These are phyloP conservation scores for Oscheius myriophilus DNA, from an alignment of 2,888 invertebrate genomes.

Conservation along the genomic window DNA sequence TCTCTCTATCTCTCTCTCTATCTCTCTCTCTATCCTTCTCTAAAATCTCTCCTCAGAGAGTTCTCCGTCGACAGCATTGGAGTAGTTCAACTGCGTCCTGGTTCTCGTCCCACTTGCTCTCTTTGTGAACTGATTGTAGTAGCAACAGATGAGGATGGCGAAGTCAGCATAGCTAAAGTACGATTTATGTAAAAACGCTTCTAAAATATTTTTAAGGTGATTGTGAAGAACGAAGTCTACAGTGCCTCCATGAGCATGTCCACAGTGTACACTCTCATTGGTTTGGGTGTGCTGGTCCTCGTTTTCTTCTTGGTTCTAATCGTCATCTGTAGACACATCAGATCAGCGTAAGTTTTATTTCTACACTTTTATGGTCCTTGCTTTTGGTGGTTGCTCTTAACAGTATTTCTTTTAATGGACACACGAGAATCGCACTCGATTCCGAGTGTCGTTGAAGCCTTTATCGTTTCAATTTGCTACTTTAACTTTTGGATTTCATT, in stretches of 20 bases:
- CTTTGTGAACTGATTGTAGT: slow-evolving; percentile 59
- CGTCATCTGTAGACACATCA: slow-evolving; percentile 15
- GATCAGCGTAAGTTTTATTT: slow-evolving; percentile 20
- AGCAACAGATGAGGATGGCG: slow-evolving; percentile 50
- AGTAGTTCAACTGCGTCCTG: slow-evolving; percentile 41
- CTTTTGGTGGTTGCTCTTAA: no score
- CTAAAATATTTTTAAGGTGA: background rate
- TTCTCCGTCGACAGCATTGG: slow-evolving; percentile 45
- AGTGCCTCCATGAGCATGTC: slow-evolving; percentile 15
- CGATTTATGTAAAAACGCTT: background rate
- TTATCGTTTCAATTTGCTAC: no score
- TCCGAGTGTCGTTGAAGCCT: no score
- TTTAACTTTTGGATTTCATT: no score
- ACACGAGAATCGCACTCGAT: no score
- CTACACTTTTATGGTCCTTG: background rate
- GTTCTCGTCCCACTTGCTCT: slow-evolving; percentile 44
- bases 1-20: background rate
- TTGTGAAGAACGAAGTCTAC: slow-evolving; percentile 15
- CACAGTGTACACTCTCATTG: slow-evolving; percentile 4
- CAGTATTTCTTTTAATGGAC: no score
- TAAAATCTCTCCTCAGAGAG: slow-evolving; percentile 33
- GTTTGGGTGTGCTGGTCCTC: slow-evolving; percentile 6
- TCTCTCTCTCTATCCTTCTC: background rate
- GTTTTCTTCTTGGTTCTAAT: slow-evolving; percentile 6
- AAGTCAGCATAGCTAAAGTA: slow-evolving; percentile 48